Percentiles rank a stretch among this genome's conserved stretches.
These are phyloP conservation scores for Numenius phaeopus DNA, from an alignment of 2,797 vertebrate species.

Conservation along the genomic window DNA sequence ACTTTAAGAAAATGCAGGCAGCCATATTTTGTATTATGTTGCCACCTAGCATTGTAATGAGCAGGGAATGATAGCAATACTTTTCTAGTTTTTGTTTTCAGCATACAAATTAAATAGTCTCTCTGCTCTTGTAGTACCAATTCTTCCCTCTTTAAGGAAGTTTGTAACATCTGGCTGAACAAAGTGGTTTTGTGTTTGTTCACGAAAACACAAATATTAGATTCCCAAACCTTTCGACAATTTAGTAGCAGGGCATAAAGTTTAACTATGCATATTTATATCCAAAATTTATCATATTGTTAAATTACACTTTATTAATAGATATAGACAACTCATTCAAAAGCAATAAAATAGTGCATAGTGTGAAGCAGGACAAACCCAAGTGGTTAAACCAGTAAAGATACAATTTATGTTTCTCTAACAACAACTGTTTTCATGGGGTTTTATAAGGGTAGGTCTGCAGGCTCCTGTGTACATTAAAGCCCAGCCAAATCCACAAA, in stretches of 20 bases:
- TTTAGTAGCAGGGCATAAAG: neutral
- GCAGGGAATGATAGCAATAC: neutral
- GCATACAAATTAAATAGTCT: neutral
- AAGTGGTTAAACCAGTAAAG: conserved; percentile 1
- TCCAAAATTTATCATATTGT: neutral
- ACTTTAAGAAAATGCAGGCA: neutral
- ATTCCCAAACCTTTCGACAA: neutral
- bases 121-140: neutral
- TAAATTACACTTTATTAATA: neutral
- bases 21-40: neutral
- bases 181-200: neutral
- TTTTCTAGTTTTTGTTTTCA: neutral
- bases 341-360: neutral
- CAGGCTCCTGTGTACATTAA: conserved; percentile 9
- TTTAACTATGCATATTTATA: neutral
- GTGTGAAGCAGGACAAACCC: neutral
- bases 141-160: neutral
- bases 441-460: conserved; percentile 50
- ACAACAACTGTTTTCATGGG: neutral
- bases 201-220: neutral
- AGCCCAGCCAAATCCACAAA: conserved; percentile 64
- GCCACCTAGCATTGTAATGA: neutral
- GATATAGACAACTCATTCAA: neutral
- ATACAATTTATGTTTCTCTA: conserved; percentile 57
- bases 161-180: neutral